A percentile compares a stretch with the other conserved stretches of the same genome.
phyloP scores from a whole-genome alignment of 1,140 invertebrate genomes.

The Caenorhabditis latens region DNA sequence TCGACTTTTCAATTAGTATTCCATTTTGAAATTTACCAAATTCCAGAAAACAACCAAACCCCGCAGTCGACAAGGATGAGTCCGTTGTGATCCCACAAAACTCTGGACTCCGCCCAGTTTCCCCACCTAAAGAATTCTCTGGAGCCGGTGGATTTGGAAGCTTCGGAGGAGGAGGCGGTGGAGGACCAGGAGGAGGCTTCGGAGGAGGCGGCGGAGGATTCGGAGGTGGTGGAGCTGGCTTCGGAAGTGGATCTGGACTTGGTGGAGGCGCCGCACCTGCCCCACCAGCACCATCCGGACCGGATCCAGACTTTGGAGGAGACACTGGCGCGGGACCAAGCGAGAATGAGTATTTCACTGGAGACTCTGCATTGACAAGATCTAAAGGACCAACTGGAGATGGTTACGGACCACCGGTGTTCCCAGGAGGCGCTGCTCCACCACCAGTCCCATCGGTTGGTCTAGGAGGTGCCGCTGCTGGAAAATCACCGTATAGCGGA shows the following conservation, averaged over 20 bases:
- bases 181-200: constrained; percentile 35
- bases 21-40: not conserved
- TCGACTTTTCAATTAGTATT: not conserved
- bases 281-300: constrained; percentile 3
- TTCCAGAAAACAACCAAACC: constrained; percentile 57
- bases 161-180: constrained; percentile 45
- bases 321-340: constrained; percentile 4
- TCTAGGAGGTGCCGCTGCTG: constrained; percentile 74
- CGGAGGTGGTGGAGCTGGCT: constrained; percentile 65
- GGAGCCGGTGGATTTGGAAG: constrained; percentile 62
- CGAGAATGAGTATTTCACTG: constrained; percentile 70
- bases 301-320: constrained; percentile 35
- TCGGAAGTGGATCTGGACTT: constrained; percentile 55
- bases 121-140: constrained; percentile 74
- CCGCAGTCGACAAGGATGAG: constrained; percentile 50
- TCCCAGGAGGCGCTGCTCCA: constrained; percentile 70
- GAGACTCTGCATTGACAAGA: constrained; percentile 74
- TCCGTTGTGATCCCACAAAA: constrained; percentile 75
- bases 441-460: constrained; percentile 71
- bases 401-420: constrained; percentile 75
- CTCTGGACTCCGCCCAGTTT: constrained; percentile 75
- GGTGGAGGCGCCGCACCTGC: constrained; percentile 50
- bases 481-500: constrained; percentile 69
- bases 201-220: constrained; percentile 44
- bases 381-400: constrained; percentile 77